phyloP scores from a whole-genome alignment of 2,797 vertebrate genomes.

The Hydrocynus forskahlii region DNA sequence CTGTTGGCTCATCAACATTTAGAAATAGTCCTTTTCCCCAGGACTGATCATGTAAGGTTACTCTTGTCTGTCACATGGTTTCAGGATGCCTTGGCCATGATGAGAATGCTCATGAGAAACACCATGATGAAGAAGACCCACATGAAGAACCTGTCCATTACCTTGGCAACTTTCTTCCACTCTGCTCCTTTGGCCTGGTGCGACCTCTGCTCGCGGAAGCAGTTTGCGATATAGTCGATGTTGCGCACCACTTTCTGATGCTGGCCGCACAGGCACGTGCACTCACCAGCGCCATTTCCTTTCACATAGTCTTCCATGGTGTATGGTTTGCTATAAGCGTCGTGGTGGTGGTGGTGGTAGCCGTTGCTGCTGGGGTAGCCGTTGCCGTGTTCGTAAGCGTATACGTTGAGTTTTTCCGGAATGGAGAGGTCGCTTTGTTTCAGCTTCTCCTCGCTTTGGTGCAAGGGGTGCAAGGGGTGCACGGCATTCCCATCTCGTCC shows the following conservation, averaged over 20 bases:
- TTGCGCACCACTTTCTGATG: constrained; percentile 83
- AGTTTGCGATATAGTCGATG: constrained; percentile 93
- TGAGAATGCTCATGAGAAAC: constrained; percentile 88
- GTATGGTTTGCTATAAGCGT: constrained; percentile 67
- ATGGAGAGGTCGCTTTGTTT: constrained; percentile 56
- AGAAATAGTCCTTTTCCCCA: background rate
- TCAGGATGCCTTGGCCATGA: constrained; percentile 91
- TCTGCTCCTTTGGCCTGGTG: constrained; percentile 88
- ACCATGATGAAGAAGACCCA: constrained; percentile 99
- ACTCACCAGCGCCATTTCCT: constrained; percentile 52
- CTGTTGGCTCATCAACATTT: too few relatives aligned
- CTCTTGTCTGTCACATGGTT: background rate
- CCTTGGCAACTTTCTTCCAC: constrained; percentile 98
- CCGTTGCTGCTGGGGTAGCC: constrained; percentile 42
- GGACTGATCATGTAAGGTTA: background rate
- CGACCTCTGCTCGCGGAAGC: constrained; percentile 89
- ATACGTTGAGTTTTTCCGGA: constrained; percentile 62
- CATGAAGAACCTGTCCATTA: constrained; percentile 99
- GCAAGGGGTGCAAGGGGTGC: constrained; percentile 44
- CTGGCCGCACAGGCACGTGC: constrained; percentile 65
- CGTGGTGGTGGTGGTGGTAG: constrained; percentile 34
- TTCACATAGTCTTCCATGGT: constrained; percentile 48
- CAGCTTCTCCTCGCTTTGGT: constrained; percentile 50
- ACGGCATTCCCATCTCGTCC: constrained; percentile 51
- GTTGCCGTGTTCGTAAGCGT: constrained; percentile 57